Base-by-base conservation (phyloP, 2,888 invertebrate genomes). In the Netelia fuscicornis region DNA sequence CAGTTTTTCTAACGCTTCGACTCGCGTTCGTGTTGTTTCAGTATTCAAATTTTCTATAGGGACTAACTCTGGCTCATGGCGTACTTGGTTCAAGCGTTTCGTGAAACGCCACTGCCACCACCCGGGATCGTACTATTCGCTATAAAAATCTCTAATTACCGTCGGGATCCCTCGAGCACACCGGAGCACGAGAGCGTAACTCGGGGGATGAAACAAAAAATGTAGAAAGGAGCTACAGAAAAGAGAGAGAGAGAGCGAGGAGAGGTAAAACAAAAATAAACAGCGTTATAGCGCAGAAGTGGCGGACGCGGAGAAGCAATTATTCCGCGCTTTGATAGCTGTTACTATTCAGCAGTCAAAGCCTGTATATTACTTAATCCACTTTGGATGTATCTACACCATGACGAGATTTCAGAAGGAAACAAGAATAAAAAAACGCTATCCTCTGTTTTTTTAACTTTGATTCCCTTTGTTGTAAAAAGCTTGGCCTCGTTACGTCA, bases 121-220 rank as follows among this genome's bases (percentile, higher is more conserved):
- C 58, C 9, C 58, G 1, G 58, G 13, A 80, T 11, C 72, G 44
- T 56, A 54, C 68, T 84, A 37, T 56, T 78, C 74, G 65, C 83
- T 62, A 72, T 84, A 81, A 84, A 84, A 87, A 86, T 79, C 76
- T 80, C 74, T 86, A 84, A 84, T 87, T 87, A 84, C 79, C 83
- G 82, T 71, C 37, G 65, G 37, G 81, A 81, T 58, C 72, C 75
- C 82, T 68, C 72, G 78, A 76, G 74, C 54, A 60, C 72, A 64
- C 58, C 52, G 62, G 52, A 42, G 74, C 70, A 68, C 67, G n/a
- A 20, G 52, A 68, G 52, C 67, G 20, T 44, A 48, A 65, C 6
- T 58, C 17, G 58, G 20, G 56, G 54, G 11, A 17, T 8, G 5
- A 70, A 60, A 25, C 42, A 54, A 75, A 37, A 48, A 11, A n/a